Percentiles rank a stretch among this genome's conserved stretches.
Conservation (phyloP, 2,888 invertebrate genomes). For the Gisinianus flammeolus region DNA sequence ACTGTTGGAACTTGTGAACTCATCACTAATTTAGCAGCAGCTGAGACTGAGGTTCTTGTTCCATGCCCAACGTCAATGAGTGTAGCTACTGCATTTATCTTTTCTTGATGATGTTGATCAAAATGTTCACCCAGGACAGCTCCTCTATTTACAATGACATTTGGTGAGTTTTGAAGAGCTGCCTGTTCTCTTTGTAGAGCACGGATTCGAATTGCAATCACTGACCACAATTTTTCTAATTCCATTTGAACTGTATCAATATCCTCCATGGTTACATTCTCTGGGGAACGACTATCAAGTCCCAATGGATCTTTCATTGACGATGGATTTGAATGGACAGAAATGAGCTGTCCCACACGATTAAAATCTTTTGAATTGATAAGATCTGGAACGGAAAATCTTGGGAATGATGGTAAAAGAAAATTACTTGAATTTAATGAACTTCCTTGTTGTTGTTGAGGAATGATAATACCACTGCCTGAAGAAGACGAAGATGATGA, state of each 20-base stretch:
- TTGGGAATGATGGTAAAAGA: constrained; percentile 42
- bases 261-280: constrained; percentile 72
- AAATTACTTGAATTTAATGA: too few relatives aligned
- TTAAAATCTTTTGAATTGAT: constrained; percentile 47
- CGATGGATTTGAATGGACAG: not conserved
- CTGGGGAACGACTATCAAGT: constrained; percentile 20
- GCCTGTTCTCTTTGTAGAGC: constrained; percentile 68
- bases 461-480: too few relatives aligned
- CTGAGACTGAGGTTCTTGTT: constrained; percentile 55
- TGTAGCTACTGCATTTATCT: constrained; percentile 52
- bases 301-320: not conserved
- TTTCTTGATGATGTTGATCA: constrained; percentile 55
- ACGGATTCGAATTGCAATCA: constrained; percentile 78
- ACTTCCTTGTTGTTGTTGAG: not conserved
- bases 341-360: constrained; percentile 26
- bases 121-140: constrained; percentile 50
- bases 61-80: constrained; percentile 56
- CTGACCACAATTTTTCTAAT: constrained; percentile 82
- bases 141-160: constrained; percentile 59
- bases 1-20: constrained; percentile 35
- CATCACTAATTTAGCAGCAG: constrained; percentile 55
- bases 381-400: constrained; percentile 46
- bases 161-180: constrained; percentile 52
- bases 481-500: not conserved
- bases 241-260: constrained; percentile 85